A percentile compares a stretch with the other conserved stretches of the same genome.
Evolutionary conservation across 2,797 vertebrate genomes (phyloP).

Genomic region (Scarus forsteni): DNA sequence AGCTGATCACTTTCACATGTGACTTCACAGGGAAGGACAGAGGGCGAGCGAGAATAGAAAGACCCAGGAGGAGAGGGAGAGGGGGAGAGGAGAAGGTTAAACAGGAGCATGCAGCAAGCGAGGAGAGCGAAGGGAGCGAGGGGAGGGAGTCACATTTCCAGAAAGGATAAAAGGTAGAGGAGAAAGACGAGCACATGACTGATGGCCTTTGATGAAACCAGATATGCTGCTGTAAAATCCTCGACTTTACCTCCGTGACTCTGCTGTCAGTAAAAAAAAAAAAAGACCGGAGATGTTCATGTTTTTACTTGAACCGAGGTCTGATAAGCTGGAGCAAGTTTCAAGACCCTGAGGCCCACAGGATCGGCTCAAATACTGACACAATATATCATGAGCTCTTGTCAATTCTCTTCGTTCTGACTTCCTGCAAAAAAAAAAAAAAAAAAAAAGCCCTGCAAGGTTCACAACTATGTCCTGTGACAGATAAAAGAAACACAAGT

Average conservation of each 20-base stretch:
- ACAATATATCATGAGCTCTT: conserved; percentile 38
- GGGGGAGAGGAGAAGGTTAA: neutral
- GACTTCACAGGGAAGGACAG: conserved; percentile 43
- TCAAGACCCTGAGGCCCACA: conserved; percentile 55
- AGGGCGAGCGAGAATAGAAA: neutral
- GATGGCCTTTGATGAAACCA: conserved; percentile 71
- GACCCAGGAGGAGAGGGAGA: neutral
- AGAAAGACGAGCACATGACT: conserved; percentile 67
- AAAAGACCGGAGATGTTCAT: conserved; percentile 42
- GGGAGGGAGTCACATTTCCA: conserved; percentile 72
- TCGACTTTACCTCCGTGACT: conserved; percentile 38
- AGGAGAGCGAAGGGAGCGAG: neutral
- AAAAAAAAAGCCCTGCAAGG: conserved; percentile 20
- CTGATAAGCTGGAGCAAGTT: conserved; percentile 63
- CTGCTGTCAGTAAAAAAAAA: neutral
- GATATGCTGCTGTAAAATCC: conserved; percentile 63
- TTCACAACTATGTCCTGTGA: neutral
- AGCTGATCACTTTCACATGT: conserved; percentile 78
- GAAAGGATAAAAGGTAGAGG: conserved; percentile 64
- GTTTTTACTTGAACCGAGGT: conserved; percentile 71
- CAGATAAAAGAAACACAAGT: neutral
- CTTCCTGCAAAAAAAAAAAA: conserved; percentile 21
- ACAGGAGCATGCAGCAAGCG: neutral
- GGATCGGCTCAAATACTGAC: conserved; percentile 38
- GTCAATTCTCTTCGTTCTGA: conserved; percentile 35